phyloP scores from a whole-genome alignment of 2,113 vertebrate genomes.

The Gambusia holbrooki region DNA sequence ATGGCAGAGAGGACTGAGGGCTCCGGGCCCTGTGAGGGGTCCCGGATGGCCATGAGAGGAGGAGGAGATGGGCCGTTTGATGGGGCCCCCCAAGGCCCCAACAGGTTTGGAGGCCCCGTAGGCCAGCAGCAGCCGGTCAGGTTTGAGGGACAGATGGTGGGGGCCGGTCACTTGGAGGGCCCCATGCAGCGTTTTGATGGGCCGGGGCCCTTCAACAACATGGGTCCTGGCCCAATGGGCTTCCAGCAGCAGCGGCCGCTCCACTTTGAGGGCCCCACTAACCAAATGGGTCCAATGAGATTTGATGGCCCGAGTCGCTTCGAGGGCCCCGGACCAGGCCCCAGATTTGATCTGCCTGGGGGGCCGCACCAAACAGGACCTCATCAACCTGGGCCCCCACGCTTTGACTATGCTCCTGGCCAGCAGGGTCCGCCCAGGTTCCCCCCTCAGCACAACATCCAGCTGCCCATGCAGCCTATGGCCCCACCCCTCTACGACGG shows the following conservation, averaged over 20 bases:
- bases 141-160: slow-evolving; percentile 64
- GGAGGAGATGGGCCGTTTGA: slow-evolving; percentile 75
- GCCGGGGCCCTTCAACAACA: slow-evolving; percentile 33
- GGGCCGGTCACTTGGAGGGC: slow-evolving; percentile 61
- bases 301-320: slow-evolving; percentile 80
- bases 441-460: slow-evolving; percentile 61
- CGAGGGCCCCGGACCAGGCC: slow-evolving; percentile 82
- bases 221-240: slow-evolving; percentile 49
- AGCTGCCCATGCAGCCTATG: slow-evolving; percentile 80
- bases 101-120: slow-evolving; percentile 83
- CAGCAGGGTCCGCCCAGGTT: slow-evolving; percentile 83
- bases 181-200: slow-evolving; percentile 73
- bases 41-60: slow-evolving; percentile 70
- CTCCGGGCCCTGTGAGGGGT: slow-evolving; percentile 63
- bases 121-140: slow-evolving; percentile 73
- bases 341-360: slow-evolving; percentile 85
- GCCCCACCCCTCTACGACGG: slow-evolving; percentile 81
- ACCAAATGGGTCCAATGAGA: slow-evolving; percentile 78
- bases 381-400: slow-evolving; percentile 74
- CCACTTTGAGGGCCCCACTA: slow-evolving; percentile 64
- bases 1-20: slow-evolving; percentile 76
- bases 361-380: slow-evolving; percentile 75
- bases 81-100: slow-evolving; percentile 62
- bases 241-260: slow-evolving; percentile 62
- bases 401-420: slow-evolving; percentile 81